Evolutionary conservation across 1,140 invertebrate genomes (phyloP).

Genomic region (Ptiloglossa arizonensis): DNA sequence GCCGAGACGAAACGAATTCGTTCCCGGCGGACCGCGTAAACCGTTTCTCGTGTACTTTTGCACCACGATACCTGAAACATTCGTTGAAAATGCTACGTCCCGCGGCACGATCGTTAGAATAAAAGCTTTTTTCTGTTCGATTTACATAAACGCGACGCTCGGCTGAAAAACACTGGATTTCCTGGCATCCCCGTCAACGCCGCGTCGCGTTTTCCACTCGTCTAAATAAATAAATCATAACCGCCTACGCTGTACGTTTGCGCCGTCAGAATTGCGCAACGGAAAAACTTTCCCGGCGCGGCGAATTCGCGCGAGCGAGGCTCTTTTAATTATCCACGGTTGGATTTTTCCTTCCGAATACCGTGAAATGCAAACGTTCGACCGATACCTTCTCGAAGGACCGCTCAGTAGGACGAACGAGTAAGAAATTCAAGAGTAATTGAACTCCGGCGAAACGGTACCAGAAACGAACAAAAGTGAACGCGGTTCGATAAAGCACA

Average conservation of each 20-base stretch:
- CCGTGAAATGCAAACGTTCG: too few species aligned
- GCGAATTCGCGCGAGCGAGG: too few species aligned
- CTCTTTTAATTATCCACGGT: too few species aligned
- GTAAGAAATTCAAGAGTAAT: too few species aligned
- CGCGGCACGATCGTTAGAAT: neutral
- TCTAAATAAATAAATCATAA: slow-evolving; percentile 35
- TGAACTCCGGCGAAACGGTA: too few species aligned
- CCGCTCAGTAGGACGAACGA: too few species aligned
- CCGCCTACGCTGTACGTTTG: neutral
- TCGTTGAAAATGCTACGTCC: neutral
- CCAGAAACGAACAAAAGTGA: too few species aligned
- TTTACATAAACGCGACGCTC: slow-evolving; percentile 18
- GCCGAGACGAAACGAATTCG: neutral
- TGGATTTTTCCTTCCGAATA: too few species aligned
- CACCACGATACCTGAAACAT: neutral
- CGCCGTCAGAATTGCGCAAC: neutral
- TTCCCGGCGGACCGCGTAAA: neutral
- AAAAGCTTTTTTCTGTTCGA: slow-evolving; percentile 42
- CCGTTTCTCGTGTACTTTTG: slow-evolving; percentile 5
- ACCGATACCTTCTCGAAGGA: too few species aligned
- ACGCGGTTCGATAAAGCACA: too few species aligned
- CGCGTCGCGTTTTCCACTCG: neutral
- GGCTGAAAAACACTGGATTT: neutral
- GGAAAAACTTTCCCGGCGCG: too few species aligned
- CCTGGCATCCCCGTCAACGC: neutral